Evolutionary conservation across 2,113 vertebrate species (phyloP), one percentile per base, ranked within the genome.

Genomic region (Numenius arquata): DNA sequence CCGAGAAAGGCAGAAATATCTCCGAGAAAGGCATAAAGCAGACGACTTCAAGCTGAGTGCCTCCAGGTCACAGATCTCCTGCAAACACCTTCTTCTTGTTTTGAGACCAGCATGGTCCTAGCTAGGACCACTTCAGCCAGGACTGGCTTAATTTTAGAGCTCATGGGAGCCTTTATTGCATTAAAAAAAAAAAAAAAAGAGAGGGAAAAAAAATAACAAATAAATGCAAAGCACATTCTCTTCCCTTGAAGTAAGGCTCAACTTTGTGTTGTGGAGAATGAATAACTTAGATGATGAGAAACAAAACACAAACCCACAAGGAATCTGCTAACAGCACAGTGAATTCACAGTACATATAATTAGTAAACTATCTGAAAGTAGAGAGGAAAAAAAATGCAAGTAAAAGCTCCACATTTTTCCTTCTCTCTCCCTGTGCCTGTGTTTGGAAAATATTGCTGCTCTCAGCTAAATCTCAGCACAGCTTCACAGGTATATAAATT

Each of bases 331-430:
- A 82, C 81, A 82, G 11, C 30, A 89, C 14, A 77, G 63, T 80
- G 83, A 94, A 89, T 78, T 96, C 91, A 93, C 30, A 82, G 23
- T 78, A 93, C 23, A 41, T 56, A 43, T 86, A 85, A 96, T 96
- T 96, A 97, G 63, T 95, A 96, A 97, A 96, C 32, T 29, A n/a
- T 88, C 43, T 84, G 62, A 94, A 93, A 94, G 41, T 19, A 88
- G 25, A 79, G 77, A 94, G 62, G 84, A 20, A 91, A 96, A 95
- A 55, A 93, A 75, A 43, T 23, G 27, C 12, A 85, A 36, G 34
- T 53, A 70, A 78, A 79, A 48, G 3, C 5, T 18, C 34, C 18
- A 36, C 3, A 17, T 77, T 86, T 85, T 70, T 67, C 29, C 56
- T 34, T 47, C n/a, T 91, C 59, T 47, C 23, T 79, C 29, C 40